A percentile compares a stretch with the other conserved stretches of the same genome.
Conservation (phyloP, 1,140 invertebrate species). For the Maniola jurtina region DNA sequence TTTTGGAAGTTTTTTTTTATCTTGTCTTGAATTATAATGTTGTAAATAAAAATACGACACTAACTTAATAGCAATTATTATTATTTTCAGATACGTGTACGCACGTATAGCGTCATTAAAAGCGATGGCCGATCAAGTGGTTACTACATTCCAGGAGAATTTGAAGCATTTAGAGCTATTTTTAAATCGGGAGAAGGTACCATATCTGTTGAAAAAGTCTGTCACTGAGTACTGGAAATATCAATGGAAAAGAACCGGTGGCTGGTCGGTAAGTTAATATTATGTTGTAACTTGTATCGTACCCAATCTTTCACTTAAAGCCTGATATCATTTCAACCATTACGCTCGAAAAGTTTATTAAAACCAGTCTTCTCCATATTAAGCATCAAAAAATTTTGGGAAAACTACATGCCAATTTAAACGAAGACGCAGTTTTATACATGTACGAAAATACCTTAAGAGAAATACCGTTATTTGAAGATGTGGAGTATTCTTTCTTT, state of each 20-base stretch:
- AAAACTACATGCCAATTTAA: slow-evolving; percentile 71
- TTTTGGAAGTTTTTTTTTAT: not conserved
- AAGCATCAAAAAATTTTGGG: slow-evolving; percentile 72
- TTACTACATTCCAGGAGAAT: slow-evolving; percentile 70
- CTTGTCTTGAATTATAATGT: not conserved
- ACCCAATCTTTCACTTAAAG: slow-evolving; percentile 9
- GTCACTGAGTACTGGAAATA: slow-evolving; percentile 72
- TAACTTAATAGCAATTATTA: not conserved
- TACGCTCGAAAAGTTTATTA: slow-evolving; percentile 22
- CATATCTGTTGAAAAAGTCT: slow-evolving; percentile 51
- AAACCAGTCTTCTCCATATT: slow-evolving; percentile 31
- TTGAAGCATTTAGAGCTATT: slow-evolving; percentile 70
- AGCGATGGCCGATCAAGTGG: slow-evolving; percentile 64
- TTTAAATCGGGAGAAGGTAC: slow-evolving; percentile 66
- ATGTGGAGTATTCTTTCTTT: slow-evolving; percentile 74
- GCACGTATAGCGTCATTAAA: slow-evolving; percentile 70
- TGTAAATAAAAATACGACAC: not conserved
- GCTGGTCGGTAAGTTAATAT: slow-evolving; percentile 61
- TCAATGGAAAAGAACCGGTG: slow-evolving; percentile 74
- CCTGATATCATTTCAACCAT: slow-evolving; percentile 28
- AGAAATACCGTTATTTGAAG: slow-evolving; percentile 74
- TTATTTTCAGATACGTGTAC: slow-evolving; percentile 65
- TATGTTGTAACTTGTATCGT: slow-evolving; percentile 9
- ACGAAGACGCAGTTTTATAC: slow-evolving; percentile 72
- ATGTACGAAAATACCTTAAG: slow-evolving; percentile 74